These are phyloP conservation scores for Drosophila truncata DNA, from an alignment of 1,140 invertebrate species.

Conservation along the genomic window DNA sequence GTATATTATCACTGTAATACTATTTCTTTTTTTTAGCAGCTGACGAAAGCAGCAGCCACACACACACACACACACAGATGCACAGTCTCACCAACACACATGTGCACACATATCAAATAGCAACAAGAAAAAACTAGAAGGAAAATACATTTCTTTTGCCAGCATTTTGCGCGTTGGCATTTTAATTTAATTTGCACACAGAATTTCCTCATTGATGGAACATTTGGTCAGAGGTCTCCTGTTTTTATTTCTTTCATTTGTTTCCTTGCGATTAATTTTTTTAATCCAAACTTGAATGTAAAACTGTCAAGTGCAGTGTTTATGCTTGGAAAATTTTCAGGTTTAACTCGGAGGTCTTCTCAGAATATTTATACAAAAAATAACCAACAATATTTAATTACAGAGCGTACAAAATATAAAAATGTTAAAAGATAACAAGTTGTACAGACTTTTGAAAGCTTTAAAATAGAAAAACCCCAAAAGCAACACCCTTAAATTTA, in stretches of 20 bases:
- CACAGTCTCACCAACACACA: slow-evolving; percentile 1
- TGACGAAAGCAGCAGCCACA: slow-evolving; percentile 38
- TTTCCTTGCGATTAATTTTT: slow-evolving; percentile 34
- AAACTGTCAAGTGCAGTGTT: slow-evolving; percentile 30
- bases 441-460: no score
- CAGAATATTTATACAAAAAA: no score
- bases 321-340: not conserved
- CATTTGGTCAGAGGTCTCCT: slow-evolving; percentile 9
- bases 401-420: no score
- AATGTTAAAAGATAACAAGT: no score
- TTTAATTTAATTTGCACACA: slow-evolving; percentile 74
- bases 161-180: slow-evolving; percentile 49
- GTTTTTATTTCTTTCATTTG: slow-evolving; percentile 1
- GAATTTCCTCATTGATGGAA: slow-evolving; percentile 44
- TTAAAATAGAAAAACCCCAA: no score
- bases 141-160: slow-evolving; percentile 47
- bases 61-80: slow-evolving; percentile 30
- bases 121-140: slow-evolving; percentile 40
- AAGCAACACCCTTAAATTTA: no score
- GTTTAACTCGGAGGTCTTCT: no score
- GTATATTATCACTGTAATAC: not conserved
- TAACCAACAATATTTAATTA: no score
- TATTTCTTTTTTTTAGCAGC: slow-evolving; percentile 7
- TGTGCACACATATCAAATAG: slow-evolving; percentile 33
- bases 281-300: slow-evolving; percentile 6